These are phyloP conservation scores for Pyrocoelia pectoralis DNA, from an alignment of 2,888 invertebrate genomes.

Conservation along the genomic window DNA sequence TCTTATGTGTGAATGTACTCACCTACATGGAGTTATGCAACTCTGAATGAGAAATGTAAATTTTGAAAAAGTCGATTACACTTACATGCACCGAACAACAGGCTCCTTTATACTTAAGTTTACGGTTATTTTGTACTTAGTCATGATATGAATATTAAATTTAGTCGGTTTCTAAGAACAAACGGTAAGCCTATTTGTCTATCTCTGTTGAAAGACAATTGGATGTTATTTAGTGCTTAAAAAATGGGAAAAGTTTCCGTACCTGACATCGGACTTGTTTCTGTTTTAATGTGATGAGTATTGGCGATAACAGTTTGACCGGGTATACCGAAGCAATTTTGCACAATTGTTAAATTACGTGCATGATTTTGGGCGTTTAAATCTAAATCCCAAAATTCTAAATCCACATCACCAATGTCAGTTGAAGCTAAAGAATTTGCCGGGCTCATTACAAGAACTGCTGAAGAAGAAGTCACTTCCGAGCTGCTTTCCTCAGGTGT, in stretches of 20 bases:
- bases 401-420: constrained; percentile 78
- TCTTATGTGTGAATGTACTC: no score
- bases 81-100: not conserved
- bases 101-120: constrained; percentile 15
- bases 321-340: constrained; percentile 54
- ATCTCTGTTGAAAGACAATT: not conserved
- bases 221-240: not conserved
- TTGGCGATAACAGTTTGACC: constrained; percentile 55
- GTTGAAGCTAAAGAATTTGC: constrained; percentile 78
- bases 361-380: constrained; percentile 61
- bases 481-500: constrained; percentile 77
- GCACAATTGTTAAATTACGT: constrained; percentile 49
- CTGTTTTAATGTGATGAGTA: constrained; percentile 53
- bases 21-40: no score
- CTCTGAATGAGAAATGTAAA: not conserved
- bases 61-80: not conserved
- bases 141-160: constrained; percentile 30
- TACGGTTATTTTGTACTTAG: constrained; percentile 23
- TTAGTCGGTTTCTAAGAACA: constrained; percentile 27
- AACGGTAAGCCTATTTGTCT: constrained; percentile 19
- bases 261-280: constrained; percentile 57
- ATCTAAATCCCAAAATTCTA: constrained; percentile 83
- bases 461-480: constrained; percentile 80
- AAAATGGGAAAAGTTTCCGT: not conserved
- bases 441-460: constrained; percentile 75